Base-by-base conservation (phyloP, 2,113 vertebrate genomes). In the Mirounga angustirostris region DNA sequence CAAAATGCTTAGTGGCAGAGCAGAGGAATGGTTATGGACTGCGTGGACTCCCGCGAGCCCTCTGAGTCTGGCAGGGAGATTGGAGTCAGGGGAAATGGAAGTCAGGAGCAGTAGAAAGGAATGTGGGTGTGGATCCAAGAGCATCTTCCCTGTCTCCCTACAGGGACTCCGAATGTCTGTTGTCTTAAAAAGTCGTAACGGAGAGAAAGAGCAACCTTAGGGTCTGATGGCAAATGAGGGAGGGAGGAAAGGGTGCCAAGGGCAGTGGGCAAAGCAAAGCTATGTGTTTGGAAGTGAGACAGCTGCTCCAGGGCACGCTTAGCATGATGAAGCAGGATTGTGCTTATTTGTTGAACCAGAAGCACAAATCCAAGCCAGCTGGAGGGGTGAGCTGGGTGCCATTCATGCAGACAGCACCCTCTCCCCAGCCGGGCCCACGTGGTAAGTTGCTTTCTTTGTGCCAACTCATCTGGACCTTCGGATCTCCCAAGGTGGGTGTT, bases 311-410 rank as follows among this genome's bases (percentile, higher is more conserved):
- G 97, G 96, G 92, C 76, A 28, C 11, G 46, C 81, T 97, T 71
- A 94, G 95, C 5, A 0, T 91, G 95, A 94, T 82, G 93, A 91
- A 97, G 95, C n/a, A 28, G 96, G 69, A 63, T 85, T 94, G 73
- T 96, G 95, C 97, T 98, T 97, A 58, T 94, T 97, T 97, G 95
- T 89, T 96, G 95, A 98, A 96, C 86, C 87, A 91, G 92, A 74
- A 86, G 96, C 83, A 93, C 97, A 92, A 94, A 96, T 87, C 92
- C 79, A 85, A 98, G 97, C n/a, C 92, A 89, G 95, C 95, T 73
- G 83, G 24, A 28, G 67, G 40, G 33, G 8, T 19, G 4, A 36
- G 43, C 58, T 2, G 1, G 19, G 73, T 2, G 26, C 76, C 58
- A 0, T 54, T 59, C 78, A 24, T 5, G 12, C 80, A 36, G 56